Base-by-base conservation (phyloP, 2,113 vertebrate species). In the Caranx melampygus region DNA sequence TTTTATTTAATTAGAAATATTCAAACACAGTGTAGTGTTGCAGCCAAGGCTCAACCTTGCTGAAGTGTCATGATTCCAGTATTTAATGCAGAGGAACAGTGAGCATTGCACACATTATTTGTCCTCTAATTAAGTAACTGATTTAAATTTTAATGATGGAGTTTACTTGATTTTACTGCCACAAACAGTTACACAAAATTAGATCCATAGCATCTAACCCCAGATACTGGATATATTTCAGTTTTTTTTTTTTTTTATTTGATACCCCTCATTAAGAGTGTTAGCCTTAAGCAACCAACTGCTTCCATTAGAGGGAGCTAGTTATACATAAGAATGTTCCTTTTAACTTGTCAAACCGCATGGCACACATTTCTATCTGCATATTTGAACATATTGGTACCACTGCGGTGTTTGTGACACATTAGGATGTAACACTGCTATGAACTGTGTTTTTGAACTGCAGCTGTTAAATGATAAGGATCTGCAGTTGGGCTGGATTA, bases 241-340 rank as follows among this genome's bases (percentile, higher is more conserved):
- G 4, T 37, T 37, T 37, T 3, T 37, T 37, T 37, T 37, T 42
- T 42, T 42, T 40, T 40, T 69, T 49, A 15, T 20, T 68, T 37
- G 1, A 3, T 47, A 40, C 18, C 21, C 62, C 21, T 70, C 20
- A 59, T 78, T 57, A 49, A 49, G 13, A 73, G 55, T 42, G 26
- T 44, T 64, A 40, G 66, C 31, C 69, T 74, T 72, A 15, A 79
- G 20, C 34, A 20, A 64, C 82, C 61, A 58, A 8, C 12, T 52
- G 35, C 40, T 62, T 69, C 87, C 88, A 83, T 84, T 84, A 92
- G 91, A 87, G 87, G 88, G 84, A 77, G 88, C 86, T 74, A 87
- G 58, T 83, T 34, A 47, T 49, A 77, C 82, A 89, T 21, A n/a
- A 33, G 26, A 79, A 79, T 55, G 62, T 63, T 51, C 37, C 21